Evolutionary conservation across 2,888 invertebrate genomes (phyloP), one percentile per base, ranked within the genome.

Genomic region (Patella depressa): DNA sequence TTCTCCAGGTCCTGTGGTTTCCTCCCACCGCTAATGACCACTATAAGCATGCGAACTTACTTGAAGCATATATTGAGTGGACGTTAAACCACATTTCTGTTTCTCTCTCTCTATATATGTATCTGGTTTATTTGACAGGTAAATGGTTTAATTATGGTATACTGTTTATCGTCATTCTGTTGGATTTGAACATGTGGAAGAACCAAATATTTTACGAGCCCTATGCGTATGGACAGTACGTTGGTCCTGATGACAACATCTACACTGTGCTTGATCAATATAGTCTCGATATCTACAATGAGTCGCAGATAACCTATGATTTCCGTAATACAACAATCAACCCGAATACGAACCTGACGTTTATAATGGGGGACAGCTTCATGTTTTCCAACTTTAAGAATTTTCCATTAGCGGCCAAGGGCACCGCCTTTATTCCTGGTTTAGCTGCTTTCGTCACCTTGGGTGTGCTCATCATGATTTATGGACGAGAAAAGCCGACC

Each of bases 61-160:
- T n/a, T n/a, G n/a, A n/a, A n/a, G n/a, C n/a, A n/a, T n/a, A n/a
- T n/a, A n/a, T n/a, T n/a, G 45, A 45, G 45, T 9, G 7, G 7
- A 45, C 1, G 9, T 9, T 45, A 45, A 45, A 45, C 45, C 45
- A 7, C 0, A 45, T 45, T 45, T 45, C 45, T 45, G 9, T 45
- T 0, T 34, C 5, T 0, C 34, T 34, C 45, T 45, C 45, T 9
- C 45, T 45, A 45, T n/a, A n/a, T n/a, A n/a, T n/a, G n/a, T n/a
- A n/a, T n/a, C n/a, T 45, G 59, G 29, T 65, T 53, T 74, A 72
- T 53, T 74, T 88, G 88, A 0, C 88, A 92, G 93, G 93, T n/a
- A 93, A 93, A 87, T 93, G 93, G 93, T 93, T 93, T 86, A 93
- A 93, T 86, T 93, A 93, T 83, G 93, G 93, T 53, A 92, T 93